phyloP scores from a whole-genome alignment of 1,140 invertebrate genomes.

The roundworm (Caenorhabditis elegans) region WBcel235 BX284606.5:7009501-7010000 shows the following conservation, averaged over 20 bases:
- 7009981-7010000: background rate
- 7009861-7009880: too few species aligned
- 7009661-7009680: background rate
- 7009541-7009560: background rate
- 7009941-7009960: background rate
- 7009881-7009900: too few species aligned
- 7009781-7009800: too few species aligned
- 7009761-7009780: background rate
- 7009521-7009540: background rate
- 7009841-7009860: too few species aligned
- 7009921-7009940: too few species aligned
- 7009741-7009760: background rate
- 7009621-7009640: background rate
- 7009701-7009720: background rate
- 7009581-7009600: background rate
- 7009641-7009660: background rate
- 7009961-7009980: background rate
- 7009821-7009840: too few species aligned
- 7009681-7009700: slow-evolving; percentile 30
- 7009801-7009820: too few species aligned
- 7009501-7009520: background rate
- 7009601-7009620: background rate
- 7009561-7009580: background rate
- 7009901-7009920: too few species aligned
- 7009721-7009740: background rate